Percentiles rank a stretch among this genome's conserved stretches.
These are phyloP conservation scores for Eristalis arbustorum DNA, from an alignment of 2,888 invertebrate species.

Conservation along the genomic window DNA sequence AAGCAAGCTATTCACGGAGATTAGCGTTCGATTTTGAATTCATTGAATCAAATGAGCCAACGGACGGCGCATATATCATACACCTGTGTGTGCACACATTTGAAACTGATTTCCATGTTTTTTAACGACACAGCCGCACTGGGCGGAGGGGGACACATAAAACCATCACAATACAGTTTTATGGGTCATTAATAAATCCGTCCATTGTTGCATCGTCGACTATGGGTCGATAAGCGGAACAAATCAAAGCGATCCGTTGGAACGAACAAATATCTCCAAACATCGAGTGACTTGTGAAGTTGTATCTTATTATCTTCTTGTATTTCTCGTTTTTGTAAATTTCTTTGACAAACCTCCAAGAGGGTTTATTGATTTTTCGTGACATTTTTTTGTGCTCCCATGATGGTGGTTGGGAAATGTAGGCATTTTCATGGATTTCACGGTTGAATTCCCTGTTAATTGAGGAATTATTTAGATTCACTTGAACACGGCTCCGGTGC, in stretches of 20 bases:
- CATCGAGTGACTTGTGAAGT: neutral
- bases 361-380: conserved; percentile 26
- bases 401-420: conserved; percentile 13
- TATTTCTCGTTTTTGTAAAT: conserved; percentile 33
- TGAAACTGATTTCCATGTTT: conserved; percentile 2
- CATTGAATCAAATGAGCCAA: neutral
- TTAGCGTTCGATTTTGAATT: neutral
- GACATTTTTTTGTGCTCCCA: neutral
- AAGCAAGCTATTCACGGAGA: neutral
- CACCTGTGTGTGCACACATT: neutral
- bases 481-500: neutral
- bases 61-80: neutral
- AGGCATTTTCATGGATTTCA: conserved; percentile 25
- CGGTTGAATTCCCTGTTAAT: conserved; percentile 49
- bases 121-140: neutral
- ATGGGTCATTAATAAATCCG: conserved; percentile 24
- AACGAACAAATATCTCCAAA: neutral
- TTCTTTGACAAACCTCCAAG: neutral
- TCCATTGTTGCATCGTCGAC: neutral
- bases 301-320: neutral
- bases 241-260: conserved; percentile 27
- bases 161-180: neutral
- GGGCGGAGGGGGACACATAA: neutral
- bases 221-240: neutral
- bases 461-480: conserved; percentile 39